A percentile compares a stretch with the other conserved stretches of the same genome.
These are phyloP conservation scores for Papilio demoleus DNA, from an alignment of 2,888 invertebrate genomes.

Conservation along the genomic window DNA sequence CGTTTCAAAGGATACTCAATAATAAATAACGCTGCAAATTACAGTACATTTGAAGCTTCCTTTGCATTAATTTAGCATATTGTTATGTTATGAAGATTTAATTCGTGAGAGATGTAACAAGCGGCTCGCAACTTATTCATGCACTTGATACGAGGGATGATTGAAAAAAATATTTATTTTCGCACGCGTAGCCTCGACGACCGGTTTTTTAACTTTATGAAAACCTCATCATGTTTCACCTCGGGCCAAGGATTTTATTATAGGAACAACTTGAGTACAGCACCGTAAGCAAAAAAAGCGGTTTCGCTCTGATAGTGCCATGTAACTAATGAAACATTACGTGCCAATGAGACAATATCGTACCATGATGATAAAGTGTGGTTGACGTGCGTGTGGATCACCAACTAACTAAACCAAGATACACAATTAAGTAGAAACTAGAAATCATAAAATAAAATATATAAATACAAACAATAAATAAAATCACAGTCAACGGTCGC, in stretches of 20 bases:
- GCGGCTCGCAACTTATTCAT: constrained; percentile 39
- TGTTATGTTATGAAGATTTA: neutral
- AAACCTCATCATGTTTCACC: constrained; percentile 55
- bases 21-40: neutral
- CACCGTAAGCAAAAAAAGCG: constrained; percentile 66
- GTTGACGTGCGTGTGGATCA: constrained; percentile 74
- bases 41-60: constrained; percentile 40
- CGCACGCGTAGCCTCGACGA: constrained; percentile 37
- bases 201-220: constrained; percentile 46
- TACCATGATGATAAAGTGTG: constrained; percentile 73
- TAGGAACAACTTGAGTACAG: constrained; percentile 50
- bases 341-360: constrained; percentile 56
- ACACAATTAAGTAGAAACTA: constrained; percentile 51
- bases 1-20: neutral
- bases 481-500: constrained; percentile 59
- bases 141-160: constrained; percentile 41
- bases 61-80: constrained; percentile 41
- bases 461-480: constrained; percentile 43
- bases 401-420: constrained; percentile 70
- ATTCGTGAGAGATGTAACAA: constrained; percentile 37
- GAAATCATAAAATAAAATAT: constrained; percentile 40
- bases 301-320: constrained; percentile 60
- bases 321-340: constrained; percentile 57
- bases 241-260: constrained; percentile 53
- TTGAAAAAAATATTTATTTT: constrained; percentile 26